Base-by-base conservation (phyloP, 2,888 invertebrate species). In the Saturnia japonica region DNA sequence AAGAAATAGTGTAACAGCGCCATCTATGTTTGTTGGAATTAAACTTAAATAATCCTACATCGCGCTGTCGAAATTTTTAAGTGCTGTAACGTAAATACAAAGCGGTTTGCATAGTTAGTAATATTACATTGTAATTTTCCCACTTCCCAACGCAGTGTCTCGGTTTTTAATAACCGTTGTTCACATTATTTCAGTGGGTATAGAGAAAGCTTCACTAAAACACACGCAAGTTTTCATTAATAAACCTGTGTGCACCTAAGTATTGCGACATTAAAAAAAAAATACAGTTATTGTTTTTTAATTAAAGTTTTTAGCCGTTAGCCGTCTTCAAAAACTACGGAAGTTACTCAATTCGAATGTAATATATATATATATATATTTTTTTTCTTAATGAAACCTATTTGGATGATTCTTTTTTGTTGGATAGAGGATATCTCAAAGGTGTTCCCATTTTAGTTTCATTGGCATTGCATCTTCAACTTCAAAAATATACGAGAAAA, bases 161-260 rank as follows among this genome's bases (percentile, higher is more conserved):
- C 75, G 80, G 79, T 79, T 79, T 79, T 4, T 43, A 34, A 80
- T 85, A 78, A 77, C 82, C 78, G 79, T 71, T 73, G 77, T 74
- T 81, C 85, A 86, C 82, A 78, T 75, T 75, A 74, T 71, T 45
- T 77, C 75, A 83, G 88, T 91, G 89, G 88, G 87, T 80, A 90
- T 34, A 84, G 77, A 73, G 71, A 79, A 74, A 60, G 90, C 90
- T 89, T 82, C 82, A 84, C 88, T 87, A 90, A 90, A 89, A 89
- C 88, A 88, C 89, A 89, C 75, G 86, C 89, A 83, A 74, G 79
- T 85, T 88, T 84, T 67, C 67, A 54, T 85, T 79, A 78, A 81
- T 86, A 81, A 80, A 84, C 82, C 81, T 89, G 89, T 88, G 88
- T 89, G 88, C 87, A 89, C 89, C 88, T 88, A 87, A 87, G 85